These are phyloP conservation scores for Pogonomyrmex barbatus DNA, from an alignment of 1,140 invertebrate species.

Conservation along the genomic window DNA sequence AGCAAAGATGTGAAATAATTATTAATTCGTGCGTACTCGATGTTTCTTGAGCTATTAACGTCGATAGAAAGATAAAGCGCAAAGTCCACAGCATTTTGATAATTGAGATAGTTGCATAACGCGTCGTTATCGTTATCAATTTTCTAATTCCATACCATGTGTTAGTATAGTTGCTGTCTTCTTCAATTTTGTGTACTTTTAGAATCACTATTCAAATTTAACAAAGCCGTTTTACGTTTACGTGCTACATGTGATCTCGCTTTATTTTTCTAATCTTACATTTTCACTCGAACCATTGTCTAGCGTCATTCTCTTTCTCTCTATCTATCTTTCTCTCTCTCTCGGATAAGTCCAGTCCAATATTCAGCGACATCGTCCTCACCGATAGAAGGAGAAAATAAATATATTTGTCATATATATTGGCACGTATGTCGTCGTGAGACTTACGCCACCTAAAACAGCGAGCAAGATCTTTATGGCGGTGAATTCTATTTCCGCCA, in stretches of 20 bases:
- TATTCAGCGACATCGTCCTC: constrained; percentile 23
- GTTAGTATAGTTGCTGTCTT: not conserved
- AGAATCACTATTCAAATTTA: not conserved
- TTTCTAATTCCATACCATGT: not conserved
- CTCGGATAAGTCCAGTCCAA: constrained; percentile 49
- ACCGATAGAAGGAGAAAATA: constrained; percentile 23
- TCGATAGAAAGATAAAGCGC: constrained; percentile 34
- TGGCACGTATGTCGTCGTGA: constrained; percentile 78
- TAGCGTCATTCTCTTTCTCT: not conserved
- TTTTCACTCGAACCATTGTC: not conserved
- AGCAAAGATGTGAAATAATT: constrained; percentile 20
- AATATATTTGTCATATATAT: constrained; percentile 72
- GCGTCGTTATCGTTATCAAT: constrained; percentile 5
- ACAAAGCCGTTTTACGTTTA: constrained; percentile 6
- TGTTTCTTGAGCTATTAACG: not conserved
- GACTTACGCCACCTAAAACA: constrained; percentile 81
- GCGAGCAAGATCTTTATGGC: constrained; percentile 82
- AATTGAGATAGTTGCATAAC: not conserved
- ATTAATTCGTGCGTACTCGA: constrained; percentile 3
- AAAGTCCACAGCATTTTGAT: not conserved
- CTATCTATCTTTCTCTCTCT: constrained; percentile 13
- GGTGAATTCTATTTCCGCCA: constrained; percentile 54
- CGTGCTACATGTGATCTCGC: constrained; percentile 11
- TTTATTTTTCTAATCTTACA: constrained; percentile 27
- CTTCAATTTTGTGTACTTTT: not conserved